Evolutionary conservation across 2,888 invertebrate species (phyloP), one percentile per base, ranked within the genome.

Genomic region (Deladenus siricidicola): DNA sequence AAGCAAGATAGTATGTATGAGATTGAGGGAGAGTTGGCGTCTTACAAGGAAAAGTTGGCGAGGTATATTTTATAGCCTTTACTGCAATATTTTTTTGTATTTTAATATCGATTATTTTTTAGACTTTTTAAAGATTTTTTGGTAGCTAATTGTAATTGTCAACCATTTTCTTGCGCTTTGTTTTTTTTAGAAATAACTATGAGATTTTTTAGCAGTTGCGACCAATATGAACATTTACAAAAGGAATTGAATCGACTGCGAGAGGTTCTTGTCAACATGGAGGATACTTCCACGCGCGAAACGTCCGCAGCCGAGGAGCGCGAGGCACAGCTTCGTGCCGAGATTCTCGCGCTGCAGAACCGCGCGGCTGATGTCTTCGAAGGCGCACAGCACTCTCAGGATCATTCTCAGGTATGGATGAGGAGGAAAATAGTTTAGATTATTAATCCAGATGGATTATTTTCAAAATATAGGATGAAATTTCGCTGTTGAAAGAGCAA

Each of bases 241-340:
- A 85, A 85, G 48, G 92, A 94, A 78, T 78, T 93, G 70, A 88
- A 89, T 66, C 83, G 93, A 23, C 80, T 96, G 47, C 84, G 90
- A 52, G 84, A 84, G 30, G 94, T 94, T 82, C 83, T 96, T 49
- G 57, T 74, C 39, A 63, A 65, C 56, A 66, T 74, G 28, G 74
- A 74, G 53, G 72, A 74, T 50, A 68, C 63, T 1, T 69, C 70
- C 26, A 68, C 72, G 1, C 60, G 53, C 39, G 74, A 74, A 58
- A 72, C 73, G 6, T 66, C 71, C 6, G 72, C 73, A 44, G 85
- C 88, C n/a, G 91, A 92, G 78, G 87, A 87, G 68, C 85, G 86
- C 63, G 85, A 88, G 50, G 85, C 86, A 2, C 87, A 88, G 64
- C 85, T 90, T 60, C 85, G 87, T 75, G 85, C 85, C 42, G 85